Conservation (phyloP, 2,797 vertebrate species). For the Smutsia gigantea region DNA sequence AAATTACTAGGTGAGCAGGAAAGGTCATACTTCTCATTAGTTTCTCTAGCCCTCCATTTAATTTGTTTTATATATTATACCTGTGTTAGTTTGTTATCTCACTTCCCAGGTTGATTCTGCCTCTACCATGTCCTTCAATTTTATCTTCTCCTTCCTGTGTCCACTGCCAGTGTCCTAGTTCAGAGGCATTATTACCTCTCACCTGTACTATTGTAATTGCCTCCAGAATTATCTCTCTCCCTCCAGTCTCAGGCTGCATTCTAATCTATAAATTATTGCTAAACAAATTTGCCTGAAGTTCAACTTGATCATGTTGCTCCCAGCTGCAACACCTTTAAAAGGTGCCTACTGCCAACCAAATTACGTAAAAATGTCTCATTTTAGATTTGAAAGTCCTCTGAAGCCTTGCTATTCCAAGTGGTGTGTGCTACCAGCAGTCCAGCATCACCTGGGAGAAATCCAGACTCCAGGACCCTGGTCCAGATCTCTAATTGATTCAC, state of each 20-base stretch:
- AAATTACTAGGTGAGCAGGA: slow-evolving; percentile 42
- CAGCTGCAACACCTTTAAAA: neutral
- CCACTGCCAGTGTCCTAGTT: slow-evolving; percentile 13
- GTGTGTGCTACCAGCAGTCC: neutral
- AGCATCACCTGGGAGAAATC: neutral
- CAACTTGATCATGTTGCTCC: neutral
- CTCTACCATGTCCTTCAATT: slow-evolving; percentile 9
- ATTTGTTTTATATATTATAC: slow-evolving; percentile 53
- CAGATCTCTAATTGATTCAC: neutral
- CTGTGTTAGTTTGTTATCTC: slow-evolving; percentile 6
- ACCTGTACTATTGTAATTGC: slow-evolving; percentile 12
- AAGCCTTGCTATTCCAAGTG: neutral
- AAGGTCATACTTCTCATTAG: slow-evolving; percentile 52
- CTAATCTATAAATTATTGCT: slow-evolving; percentile 46
- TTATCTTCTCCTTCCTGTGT: neutral
- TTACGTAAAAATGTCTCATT: neutral
- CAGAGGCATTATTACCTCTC: neutral
- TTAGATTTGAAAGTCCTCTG: neutral
- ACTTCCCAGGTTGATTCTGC: slow-evolving; percentile 16
- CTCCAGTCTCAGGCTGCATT: neutral
- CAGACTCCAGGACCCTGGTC: neutral
- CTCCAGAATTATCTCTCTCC: slow-evolving; percentile 5
- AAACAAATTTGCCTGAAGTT: slow-evolving; percentile 38
- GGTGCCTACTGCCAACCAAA: neutral
- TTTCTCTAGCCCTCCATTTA: slow-evolving; percentile 5